Evolutionary conservation across 2,113 vertebrate species (phyloP), one percentile per base, ranked within the genome.

Genomic region (Entelurus aequoreus): DNA sequence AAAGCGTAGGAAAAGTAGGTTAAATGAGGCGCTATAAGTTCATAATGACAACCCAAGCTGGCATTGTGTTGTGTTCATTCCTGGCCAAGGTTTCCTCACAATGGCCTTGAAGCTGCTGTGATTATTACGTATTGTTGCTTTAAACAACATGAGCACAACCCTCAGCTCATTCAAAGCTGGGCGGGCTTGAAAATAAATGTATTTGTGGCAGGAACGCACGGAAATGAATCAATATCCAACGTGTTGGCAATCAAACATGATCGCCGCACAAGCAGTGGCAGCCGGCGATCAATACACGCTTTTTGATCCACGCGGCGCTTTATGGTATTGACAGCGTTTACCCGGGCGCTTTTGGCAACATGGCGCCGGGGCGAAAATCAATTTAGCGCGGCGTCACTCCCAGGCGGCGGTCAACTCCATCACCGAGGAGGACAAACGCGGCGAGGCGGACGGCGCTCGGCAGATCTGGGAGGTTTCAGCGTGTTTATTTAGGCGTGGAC

Each of bases 161-260:
- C 36, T 42, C 14, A 0, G 1, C 8, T 35, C 53, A 37, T 14
- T 54, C 53, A 8, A 14, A 35, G 8, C 35, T 12, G 4, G 53
- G 36, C 7, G 53, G 42, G 13, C 38, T 28, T 3, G 28, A 57
- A 57, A 57, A 57, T 19, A 21, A 44, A 44, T 44, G 40, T 44
- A 44, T 57, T 57, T n/a, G n/a, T 44, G 55, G 42, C 12, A 46
- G 42, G 42, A 46, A 46, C 12, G 42, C 42, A 46, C 6, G 10
- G 40, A 44, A 19, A 16, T 12, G 12, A 57, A 57, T 57, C 55
- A 21, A 57, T 57, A 57, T n/a, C 12, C 46, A 57, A 57, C 16
- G 16, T 44, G 55, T 44, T 57, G n/a, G 55, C 16, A 40, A 21
- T 57, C 55, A 57, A 57, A 57, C 16, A 13, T 40, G 38, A 21